Evolutionary conservation across 2,113 vertebrate species (phyloP).

Genomic region (Cyphomyrus discorhynchus): DNA sequence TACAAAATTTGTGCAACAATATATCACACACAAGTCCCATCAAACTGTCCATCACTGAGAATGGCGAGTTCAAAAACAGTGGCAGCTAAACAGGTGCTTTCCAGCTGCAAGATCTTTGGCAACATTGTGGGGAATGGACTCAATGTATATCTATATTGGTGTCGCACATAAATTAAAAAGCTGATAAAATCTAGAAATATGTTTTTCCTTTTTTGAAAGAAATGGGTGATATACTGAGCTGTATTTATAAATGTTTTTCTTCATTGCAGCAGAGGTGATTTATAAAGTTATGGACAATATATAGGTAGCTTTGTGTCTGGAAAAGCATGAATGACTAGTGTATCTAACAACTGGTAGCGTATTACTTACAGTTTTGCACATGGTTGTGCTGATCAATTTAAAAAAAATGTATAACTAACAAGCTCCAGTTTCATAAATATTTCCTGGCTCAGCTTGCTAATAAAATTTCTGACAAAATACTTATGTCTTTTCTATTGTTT

Average conservation of each 20-base stretch:
- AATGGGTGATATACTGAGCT: neutral
- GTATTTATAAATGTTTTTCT: neutral
- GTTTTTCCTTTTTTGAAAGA: neutral
- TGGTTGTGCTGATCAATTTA: neutral
- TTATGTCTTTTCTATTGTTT: neutral
- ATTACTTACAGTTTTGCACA: neutral
- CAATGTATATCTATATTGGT: neutral
- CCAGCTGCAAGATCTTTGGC: neutral
- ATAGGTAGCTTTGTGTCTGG: neutral
- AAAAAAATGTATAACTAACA: neutral
- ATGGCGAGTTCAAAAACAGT: slow-evolving; percentile 97
- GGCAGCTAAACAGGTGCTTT: slow-evolving; percentile 68
- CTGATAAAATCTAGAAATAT: neutral
- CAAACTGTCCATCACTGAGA: slow-evolving; percentile 98
- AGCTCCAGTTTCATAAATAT: neutral
- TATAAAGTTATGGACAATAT: neutral
- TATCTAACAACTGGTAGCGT: neutral
- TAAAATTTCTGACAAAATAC: neutral
- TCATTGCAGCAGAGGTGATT: neutral
- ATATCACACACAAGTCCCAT: slow-evolving; percentile 86
- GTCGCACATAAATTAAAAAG: neutral
- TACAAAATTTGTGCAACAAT: slow-evolving; percentile 76
- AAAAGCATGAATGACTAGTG: neutral
- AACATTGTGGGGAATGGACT: neutral
- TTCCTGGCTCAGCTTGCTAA: neutral